A percentile compares a stretch with the other conserved stretches of the same genome.
Evolutionary conservation across 1,140 invertebrate species (phyloP).

Genomic region (Listronotus oregonensis): DNA sequence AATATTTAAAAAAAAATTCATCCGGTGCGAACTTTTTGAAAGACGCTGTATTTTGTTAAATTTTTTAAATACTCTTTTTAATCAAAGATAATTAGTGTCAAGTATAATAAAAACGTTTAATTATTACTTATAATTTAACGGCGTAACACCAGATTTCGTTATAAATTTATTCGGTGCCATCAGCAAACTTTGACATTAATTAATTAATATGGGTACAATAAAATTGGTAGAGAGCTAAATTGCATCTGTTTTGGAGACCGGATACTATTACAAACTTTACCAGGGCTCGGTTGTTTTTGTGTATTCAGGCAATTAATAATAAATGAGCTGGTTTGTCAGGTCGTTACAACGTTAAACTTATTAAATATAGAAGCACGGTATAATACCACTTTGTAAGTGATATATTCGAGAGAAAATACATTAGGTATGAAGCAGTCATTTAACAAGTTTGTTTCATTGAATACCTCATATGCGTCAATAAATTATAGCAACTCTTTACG

Average conservation of each 20-base stretch:
- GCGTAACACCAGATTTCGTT: constrained; percentile 33
- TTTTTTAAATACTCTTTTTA: too few relatives aligned
- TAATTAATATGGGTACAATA: constrained; percentile 37
- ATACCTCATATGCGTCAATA: too few relatives aligned
- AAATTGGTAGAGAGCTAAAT: constrained; percentile 34
- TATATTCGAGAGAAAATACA: constrained; percentile 21
- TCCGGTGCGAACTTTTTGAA: too few relatives aligned
- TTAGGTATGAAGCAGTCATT: constrained; percentile 1
- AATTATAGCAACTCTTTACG: too few relatives aligned
- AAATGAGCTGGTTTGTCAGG: constrained; percentile 34
- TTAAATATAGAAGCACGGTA: constrained; percentile 27
- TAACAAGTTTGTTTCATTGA: too few relatives aligned
- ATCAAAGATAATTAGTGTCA: too few relatives aligned
- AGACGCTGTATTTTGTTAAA: too few relatives aligned
- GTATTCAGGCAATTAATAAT: constrained; percentile 37
- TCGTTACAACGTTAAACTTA: constrained; percentile 35
- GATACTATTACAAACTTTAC: constrained; percentile 34
- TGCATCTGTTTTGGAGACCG: constrained; percentile 27
- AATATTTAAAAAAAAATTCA: too few relatives aligned
- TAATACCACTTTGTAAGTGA: constrained; percentile 29
- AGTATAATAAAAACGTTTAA: too few relatives aligned
- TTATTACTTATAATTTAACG: constrained; percentile 9
- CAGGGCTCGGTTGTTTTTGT: constrained; percentile 34
- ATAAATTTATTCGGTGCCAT: constrained; percentile 36
- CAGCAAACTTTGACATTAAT: constrained; percentile 39